These are phyloP conservation scores for Tetraneura akinire DNA, from an alignment of 1,140 invertebrate genomes.

Conservation along the genomic window DNA sequence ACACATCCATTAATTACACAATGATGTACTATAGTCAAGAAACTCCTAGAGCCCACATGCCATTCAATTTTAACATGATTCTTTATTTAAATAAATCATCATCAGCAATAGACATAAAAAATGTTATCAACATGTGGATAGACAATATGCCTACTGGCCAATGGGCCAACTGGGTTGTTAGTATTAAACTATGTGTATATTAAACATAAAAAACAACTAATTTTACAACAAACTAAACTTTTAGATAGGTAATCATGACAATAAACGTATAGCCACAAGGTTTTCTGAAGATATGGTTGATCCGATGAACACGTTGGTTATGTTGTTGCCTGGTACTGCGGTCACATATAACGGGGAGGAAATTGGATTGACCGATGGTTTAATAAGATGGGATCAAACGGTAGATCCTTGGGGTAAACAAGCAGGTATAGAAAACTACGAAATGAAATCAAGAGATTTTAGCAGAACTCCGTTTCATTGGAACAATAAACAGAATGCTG, in stretches of 20 bases:
- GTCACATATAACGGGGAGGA: conserved; percentile 80
- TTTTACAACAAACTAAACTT: neutral
- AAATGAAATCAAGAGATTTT: conserved; percentile 64
- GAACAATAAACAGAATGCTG: conserved; percentile 65
- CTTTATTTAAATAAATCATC: conserved; percentile 60
- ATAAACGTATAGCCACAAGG: conserved; percentile 68
- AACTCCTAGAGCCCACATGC: conserved; percentile 59
- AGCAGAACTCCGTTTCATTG: conserved; percentile 75
- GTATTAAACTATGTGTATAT: conserved; percentile 49
- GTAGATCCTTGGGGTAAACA: conserved; percentile 58
- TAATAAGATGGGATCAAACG: conserved; percentile 63
- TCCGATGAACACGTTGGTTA: conserved; percentile 72
- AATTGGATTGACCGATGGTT: conserved; percentile 72
- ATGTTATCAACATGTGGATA: conserved; percentile 64
- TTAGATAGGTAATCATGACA: conserved; percentile 77
- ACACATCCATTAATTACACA: conserved; percentile 56
- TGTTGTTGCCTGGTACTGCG: conserved; percentile 73
- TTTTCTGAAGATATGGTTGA: conserved; percentile 68
- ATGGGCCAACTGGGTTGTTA: conserved; percentile 66
- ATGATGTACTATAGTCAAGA: conserved; percentile 59
- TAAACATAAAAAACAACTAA: neutral
- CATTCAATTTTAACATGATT: conserved; percentile 66
- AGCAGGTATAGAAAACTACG: conserved; percentile 60
- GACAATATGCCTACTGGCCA: conserved; percentile 60
- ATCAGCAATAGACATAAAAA: conserved; percentile 60